Base-by-base conservation (phyloP, 1,140 invertebrate genomes). In the Philotrypesis tridentata region DNA sequence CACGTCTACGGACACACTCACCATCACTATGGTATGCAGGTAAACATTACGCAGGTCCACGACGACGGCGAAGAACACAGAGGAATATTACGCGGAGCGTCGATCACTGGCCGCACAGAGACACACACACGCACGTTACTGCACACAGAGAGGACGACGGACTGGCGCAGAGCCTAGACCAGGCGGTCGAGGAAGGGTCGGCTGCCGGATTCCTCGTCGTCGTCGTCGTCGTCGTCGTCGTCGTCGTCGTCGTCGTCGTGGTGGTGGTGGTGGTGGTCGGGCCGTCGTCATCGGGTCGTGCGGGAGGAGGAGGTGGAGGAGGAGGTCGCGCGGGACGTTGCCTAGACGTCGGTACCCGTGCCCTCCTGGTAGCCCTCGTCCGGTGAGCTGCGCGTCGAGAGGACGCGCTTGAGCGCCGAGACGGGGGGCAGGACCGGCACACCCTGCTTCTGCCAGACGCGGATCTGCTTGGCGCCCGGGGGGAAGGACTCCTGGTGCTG, bases 361-460 rank as follows among this genome's bases (percentile, higher is more conserved):
- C 96, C 96, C 92, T 98, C 97, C 89, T 97, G 97, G 87, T 97
- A 98, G 23, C 96, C 96, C 90, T 98, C 97, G 87, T 98, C 97
- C 23, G 96, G 96, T 1, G 96, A 96, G 89, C 96, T 97, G 86
- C 96, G 94, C 82, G 95, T 96, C 21, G 91, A 92, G 2, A 96
- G 93, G 14, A 95, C 96, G 73, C 96, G 94, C 88, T 97, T 97
- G 31, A 95, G 93, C 84, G 93, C 96, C 55, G 96, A 95, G 9
- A 97, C 96, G 1, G 96, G 96, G 1, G 96, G 96, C 84, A 97
- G 91, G 11, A 97, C 96, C 63, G 96, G 96, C 63, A 96, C 95
- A 79, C 96, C 95, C 79, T 96, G 96, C 72, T 96, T 95, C 87
- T 97, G 96, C 96, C 96, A 97, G 77, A 97, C 95, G 40, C 96